Evolutionary conservation across 1,140 invertebrate species (phyloP), one percentile per base, ranked within the genome.

Genomic region (Hyles vespertilio): DNA sequence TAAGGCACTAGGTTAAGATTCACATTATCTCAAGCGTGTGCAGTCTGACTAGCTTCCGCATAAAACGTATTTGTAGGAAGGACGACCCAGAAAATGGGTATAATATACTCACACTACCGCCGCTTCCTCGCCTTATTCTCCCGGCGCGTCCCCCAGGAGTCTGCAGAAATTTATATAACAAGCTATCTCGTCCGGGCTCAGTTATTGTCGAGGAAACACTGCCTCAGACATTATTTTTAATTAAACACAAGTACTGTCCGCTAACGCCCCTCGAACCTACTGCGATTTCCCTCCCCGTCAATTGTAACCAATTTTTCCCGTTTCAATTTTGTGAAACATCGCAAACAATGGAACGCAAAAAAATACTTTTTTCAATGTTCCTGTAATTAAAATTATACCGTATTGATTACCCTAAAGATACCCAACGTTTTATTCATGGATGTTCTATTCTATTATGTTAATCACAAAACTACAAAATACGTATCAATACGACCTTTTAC

Each of bases 21-120:
- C 34, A 59, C 52, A 71, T 79, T 80, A 10, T 58, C 33, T 33
- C 58, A 67, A 56, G 54, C 10, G 32, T 32, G 10, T n/a, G 9
- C 36, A 65, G 69, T 76, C 81, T 74, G 81, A 78, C 81, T 85
- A 74, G 84, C 86, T 89, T 89, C 86, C 86, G 81, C 80, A 81
- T 89, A 89, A 87, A 89, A 84, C 84, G 86, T 89, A 89, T 89
- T 89, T 89, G 86, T 89, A 83, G 84, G 84, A 89, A 89, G 84
- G 86, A 87, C 86, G 86, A 87, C 86, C 86, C 86, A 89, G 86
- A 89, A 89, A 88, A 89, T 87, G 83, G 85, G 82, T 89, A 89
- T 89, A 88, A 87, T 89, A 81, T 89, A 87, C 84, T 86, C 85
- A 86, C 82, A 88, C 83, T 87, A 83, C 84, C 77, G 72, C 72